Conservation (phyloP, 2,888 invertebrate species). For the Hoplodrina blanda region DNA sequence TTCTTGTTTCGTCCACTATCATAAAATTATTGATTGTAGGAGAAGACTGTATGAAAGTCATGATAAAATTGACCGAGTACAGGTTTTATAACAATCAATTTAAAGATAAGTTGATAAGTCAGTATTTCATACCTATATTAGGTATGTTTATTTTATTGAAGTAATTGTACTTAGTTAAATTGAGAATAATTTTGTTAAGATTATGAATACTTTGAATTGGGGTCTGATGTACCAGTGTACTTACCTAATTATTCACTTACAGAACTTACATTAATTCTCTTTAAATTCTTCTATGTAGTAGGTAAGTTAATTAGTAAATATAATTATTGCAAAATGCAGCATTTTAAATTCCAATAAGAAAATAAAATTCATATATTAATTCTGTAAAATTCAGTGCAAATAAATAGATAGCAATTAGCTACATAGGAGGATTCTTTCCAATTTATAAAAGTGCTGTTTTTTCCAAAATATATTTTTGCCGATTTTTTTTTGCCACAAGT, state of each 20-base stretch:
- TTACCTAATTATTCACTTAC: neutral
- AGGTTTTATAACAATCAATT: constrained; percentile 11
- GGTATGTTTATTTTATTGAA: neutral
- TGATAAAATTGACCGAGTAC: neutral
- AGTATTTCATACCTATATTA: neutral
- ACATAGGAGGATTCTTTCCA: too few species aligned
- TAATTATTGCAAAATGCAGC: neutral
- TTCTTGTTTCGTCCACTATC: neutral
- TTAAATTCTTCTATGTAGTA: too few species aligned
- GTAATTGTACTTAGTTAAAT: neutral
- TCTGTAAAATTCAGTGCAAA: too few species aligned
- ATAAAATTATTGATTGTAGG: neutral
- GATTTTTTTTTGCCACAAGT: constrained; percentile 49
- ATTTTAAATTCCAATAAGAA: neutral
- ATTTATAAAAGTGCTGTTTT: too few species aligned
- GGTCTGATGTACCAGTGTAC: neutral
- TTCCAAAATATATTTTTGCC: too few species aligned
- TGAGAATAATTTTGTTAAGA: neutral
- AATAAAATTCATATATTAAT: neutral
- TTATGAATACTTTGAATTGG: neutral
- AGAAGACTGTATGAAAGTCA: neutral
- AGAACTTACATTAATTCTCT: too few species aligned
- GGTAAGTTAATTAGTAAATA: too few species aligned
- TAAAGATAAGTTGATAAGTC: neutral
- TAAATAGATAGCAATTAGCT: too few species aligned